Base-by-base conservation (phyloP, 2,888 invertebrate genomes). In the Euspilapteryx auroguttella region DNA sequence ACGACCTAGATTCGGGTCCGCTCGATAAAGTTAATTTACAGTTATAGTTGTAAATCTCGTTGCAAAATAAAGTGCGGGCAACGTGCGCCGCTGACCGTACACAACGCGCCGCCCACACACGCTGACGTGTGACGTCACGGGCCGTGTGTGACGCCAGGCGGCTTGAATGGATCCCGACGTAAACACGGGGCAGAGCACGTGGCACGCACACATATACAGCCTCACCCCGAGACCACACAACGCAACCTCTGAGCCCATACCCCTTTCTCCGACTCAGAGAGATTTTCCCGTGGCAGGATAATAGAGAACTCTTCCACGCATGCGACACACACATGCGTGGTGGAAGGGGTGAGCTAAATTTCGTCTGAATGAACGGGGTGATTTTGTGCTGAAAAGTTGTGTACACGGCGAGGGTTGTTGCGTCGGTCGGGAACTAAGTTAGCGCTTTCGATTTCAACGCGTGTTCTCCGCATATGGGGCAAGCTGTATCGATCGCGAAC, bases 1-100 rank as follows among this genome's bases (percentile, higher is more conserved):
- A 71, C 73, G 73, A 73, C 73, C 73, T 68, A 73, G 61, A 61
- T 73, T 63, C 57, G 56, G 61, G 55, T 54, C 54, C 54, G 64
- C 58, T 66, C 65, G 71, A 66, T 68, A 66, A 66, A 73, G 59
- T 66, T 69, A 71, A 71, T 71, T 69, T 69, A 73, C 73, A 68
- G 71, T 69, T 71, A 65, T 69, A 65, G 68, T 68, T 66, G 63
- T 69, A 71, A 69, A 68, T 71, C 66, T 68, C 57, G 66, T 73
- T 71, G 68, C 71, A 65, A 71, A 66, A 69, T 71, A 61, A 64
- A 57, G 58, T 57, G 58, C 54, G 39, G 50, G 55, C 61, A 59
- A 59, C 62, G 58, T 55, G 49, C 45, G 52, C 55, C 45, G 61
- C 62, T 22, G 29, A 23, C 24, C 17, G 17, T 17, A 5, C 5